Percentiles rank a stretch among this genome's conserved stretches.
These are phyloP conservation scores for Shinisaurus crocodilurus DNA, from an alignment of 2,113 vertebrate species.

Conservation along the genomic window DNA sequence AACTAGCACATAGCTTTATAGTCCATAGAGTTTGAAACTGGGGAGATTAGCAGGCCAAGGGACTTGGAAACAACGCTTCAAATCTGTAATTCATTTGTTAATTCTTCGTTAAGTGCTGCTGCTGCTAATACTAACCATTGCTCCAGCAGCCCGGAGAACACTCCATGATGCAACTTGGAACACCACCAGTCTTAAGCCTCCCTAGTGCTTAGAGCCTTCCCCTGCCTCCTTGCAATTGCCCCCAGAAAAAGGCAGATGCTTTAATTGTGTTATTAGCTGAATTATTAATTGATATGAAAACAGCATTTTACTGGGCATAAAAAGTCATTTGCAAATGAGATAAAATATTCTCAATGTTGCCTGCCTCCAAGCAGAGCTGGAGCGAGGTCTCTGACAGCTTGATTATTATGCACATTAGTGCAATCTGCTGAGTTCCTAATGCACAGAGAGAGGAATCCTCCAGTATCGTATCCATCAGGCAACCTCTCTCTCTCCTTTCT, in stretches of 20 bases:
- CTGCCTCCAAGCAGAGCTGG: slow-evolving; percentile 59
- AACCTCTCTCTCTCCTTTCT: slow-evolving; percentile 15
- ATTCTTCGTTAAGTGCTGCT: not conserved
- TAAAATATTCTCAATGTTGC: slow-evolving; percentile 63
- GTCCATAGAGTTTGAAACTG: too few relatives aligned
- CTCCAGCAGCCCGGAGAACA: not conserved
- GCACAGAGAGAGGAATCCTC: slow-evolving; percentile 36
- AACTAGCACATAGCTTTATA: too few relatives aligned
- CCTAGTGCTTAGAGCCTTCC: slow-evolving; percentile 36
- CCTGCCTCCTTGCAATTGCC: slow-evolving; percentile 62
- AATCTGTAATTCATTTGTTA: not conserved
- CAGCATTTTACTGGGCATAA: slow-evolving; percentile 76
- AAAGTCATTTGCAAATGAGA: slow-evolving; percentile 78
- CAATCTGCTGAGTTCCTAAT: slow-evolving; percentile 62
- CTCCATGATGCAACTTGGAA: not conserved
- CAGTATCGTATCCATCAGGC: slow-evolving; percentile 52
- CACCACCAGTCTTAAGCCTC: slow-evolving; percentile 25
- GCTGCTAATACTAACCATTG: not conserved
- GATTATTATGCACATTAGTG: slow-evolving; percentile 69
- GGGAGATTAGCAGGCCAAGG: too few relatives aligned
- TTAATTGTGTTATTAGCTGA: slow-evolving; percentile 78
- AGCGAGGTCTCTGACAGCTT: slow-evolving; percentile 67
- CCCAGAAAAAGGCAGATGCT: slow-evolving; percentile 66
- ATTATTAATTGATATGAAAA: slow-evolving; percentile 83
- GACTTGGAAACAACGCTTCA: not conserved